These are phyloP conservation scores for Amphipoea oculea DNA, from an alignment of 2,888 invertebrate species.

Conservation along the genomic window DNA sequence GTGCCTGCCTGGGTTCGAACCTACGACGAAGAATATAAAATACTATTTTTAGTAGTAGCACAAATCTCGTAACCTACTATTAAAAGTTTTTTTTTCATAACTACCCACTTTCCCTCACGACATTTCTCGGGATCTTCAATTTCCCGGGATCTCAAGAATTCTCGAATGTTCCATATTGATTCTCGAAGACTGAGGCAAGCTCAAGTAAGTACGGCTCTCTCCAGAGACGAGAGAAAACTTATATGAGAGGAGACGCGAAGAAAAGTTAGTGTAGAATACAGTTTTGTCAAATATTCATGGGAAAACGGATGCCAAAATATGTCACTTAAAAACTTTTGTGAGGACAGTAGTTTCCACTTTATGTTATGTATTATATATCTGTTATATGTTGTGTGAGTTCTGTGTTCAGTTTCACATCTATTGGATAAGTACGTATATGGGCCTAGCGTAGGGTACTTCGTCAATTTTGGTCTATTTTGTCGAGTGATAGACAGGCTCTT, in stretches of 20 bases:
- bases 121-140: constrained; percentile 23
- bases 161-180: constrained; percentile 55
- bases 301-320: constrained; percentile 25
- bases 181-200: constrained; percentile 35
- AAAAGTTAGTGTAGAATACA: constrained; percentile 57
- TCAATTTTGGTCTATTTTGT: no score
- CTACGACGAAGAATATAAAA: no score
- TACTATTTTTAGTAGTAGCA: no score
- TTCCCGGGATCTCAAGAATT: constrained; percentile 33
- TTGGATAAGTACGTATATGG: no score
- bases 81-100: not conserved
- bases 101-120: constrained; percentile 28
- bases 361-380: not conserved
- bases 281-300: constrained; percentile 57
- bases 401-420: not conserved
- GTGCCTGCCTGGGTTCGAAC: no score
- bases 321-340: constrained; percentile 29
- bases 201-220: constrained; percentile 35
- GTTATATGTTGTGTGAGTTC: not conserved
- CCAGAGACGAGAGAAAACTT: constrained; percentile 56
- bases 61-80: not conserved
- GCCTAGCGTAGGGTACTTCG: no score
- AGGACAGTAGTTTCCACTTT: constrained; percentile 24
- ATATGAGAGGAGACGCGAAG: constrained; percentile 48
- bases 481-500: no score